phyloP scores from a whole-genome alignment of 2,888 invertebrate species.

The Leptinotarsa haldemani region DNA sequence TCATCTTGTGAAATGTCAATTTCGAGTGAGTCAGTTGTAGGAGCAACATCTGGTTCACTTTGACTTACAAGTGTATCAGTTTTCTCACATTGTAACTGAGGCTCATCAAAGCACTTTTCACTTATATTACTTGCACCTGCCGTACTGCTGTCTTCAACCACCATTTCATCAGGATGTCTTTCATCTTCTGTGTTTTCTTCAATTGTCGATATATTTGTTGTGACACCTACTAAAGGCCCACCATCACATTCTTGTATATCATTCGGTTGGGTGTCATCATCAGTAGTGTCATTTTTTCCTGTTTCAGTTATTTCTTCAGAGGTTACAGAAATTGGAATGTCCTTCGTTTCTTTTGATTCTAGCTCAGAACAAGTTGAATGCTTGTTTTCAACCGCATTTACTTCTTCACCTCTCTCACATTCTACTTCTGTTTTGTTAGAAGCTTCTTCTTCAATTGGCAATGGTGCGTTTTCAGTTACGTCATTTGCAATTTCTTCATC shows the following conservation, averaged over 20 bases:
- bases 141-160: slow-evolving; percentile 22
- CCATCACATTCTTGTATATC: background rate
- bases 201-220: background rate
- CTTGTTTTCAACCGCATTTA: background rate
- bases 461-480: background rate
- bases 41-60: slow-evolving; percentile 11
- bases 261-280: background rate
- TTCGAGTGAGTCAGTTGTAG: background rate
- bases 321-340: background rate
- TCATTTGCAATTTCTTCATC: slow-evolving; percentile 13
- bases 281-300: background rate
- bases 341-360: background rate
- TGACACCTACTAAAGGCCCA: background rate
- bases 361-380: background rate
- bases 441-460: background rate
- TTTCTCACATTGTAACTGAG: background rate
- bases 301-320: background rate
- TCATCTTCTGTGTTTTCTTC: slow-evolving; percentile 30
- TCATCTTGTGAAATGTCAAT: background rate
- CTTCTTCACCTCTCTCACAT: background rate
- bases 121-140: slow-evolving; percentile 1
- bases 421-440: background rate
- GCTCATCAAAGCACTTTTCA: background rate
- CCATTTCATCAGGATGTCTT: background rate
- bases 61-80: background rate